Percentiles rank a stretch among this genome's conserved stretches.
phyloP scores from a whole-genome alignment of 2,888 invertebrate genomes.

The Psococerastis gibbosa region DNA sequence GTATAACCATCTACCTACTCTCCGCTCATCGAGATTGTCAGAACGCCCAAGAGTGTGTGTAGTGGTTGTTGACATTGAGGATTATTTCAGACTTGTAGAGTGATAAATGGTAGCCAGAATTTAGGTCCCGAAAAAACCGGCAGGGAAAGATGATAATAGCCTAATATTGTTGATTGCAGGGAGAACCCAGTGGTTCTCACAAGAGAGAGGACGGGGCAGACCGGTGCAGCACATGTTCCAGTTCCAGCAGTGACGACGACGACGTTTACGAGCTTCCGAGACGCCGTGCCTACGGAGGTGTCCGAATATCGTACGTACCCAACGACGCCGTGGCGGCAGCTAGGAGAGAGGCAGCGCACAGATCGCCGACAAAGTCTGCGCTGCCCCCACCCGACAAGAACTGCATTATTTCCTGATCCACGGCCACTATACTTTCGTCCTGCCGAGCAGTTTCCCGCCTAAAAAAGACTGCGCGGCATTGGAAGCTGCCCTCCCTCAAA shows the following conservation, averaged over 20 bases:
- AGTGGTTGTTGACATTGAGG: too few relatives aligned
- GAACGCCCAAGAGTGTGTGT: too few relatives aligned
- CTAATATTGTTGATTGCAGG: constrained; percentile 27
- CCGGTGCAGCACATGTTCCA: constrained; percentile 72
- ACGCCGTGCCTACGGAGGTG: constrained; percentile 71
- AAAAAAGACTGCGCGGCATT: constrained; percentile 2
- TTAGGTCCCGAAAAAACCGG: constrained; percentile 20
- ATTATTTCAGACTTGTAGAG: too few relatives aligned
- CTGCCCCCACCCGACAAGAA: constrained; percentile 51
- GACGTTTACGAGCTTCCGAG: constrained; percentile 73
- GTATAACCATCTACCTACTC: too few relatives aligned
- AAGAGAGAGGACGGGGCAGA: constrained; percentile 41
- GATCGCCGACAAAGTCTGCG: constrained; percentile 25
- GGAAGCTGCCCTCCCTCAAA: not conserved
- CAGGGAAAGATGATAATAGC: constrained; percentile 31
- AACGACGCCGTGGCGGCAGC: constrained; percentile 78
- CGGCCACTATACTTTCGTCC: not conserved
- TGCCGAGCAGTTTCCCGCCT: not conserved
- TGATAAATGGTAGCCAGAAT: constrained; percentile 20
- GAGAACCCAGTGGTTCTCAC: constrained; percentile 14
- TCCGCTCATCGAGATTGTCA: too few relatives aligned
- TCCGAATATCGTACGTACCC: constrained; percentile 80
- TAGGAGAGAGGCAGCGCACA: constrained; percentile 31
- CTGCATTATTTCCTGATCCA: constrained; percentile 67
- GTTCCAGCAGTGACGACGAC: constrained; percentile 63